phyloP scores from a whole-genome alignment of 1,140 invertebrate genomes.

The Solenopsis invicta region DNA sequence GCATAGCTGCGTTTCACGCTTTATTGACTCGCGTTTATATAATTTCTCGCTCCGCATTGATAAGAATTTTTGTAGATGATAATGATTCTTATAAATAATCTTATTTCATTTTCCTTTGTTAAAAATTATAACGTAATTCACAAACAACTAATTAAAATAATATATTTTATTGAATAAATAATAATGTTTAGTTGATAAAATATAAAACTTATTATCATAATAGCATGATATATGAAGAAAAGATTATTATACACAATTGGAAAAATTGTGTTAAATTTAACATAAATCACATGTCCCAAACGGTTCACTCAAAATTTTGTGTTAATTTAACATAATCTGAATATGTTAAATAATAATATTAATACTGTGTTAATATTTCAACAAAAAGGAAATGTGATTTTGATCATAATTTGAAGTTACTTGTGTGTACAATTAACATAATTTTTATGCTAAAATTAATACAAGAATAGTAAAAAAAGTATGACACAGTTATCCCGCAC shows the following conservation, averaged over 20 bases:
- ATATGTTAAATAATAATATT: too few species aligned
- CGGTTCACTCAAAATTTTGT: too few species aligned
- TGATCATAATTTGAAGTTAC: too few species aligned
- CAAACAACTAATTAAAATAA: conserved; percentile 7
- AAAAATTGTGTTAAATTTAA: too few species aligned
- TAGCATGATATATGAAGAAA: background rate
- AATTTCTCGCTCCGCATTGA: background rate
- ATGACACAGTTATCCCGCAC: too few species aligned
- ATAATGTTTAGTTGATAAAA: background rate
- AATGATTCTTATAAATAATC: background rate
- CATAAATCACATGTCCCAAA: too few species aligned
- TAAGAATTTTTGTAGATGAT: conserved; percentile 13
- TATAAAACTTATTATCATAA: background rate
- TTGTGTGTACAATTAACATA: too few species aligned
- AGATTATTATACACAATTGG: background rate
- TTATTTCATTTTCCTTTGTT: background rate
- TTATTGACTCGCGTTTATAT: conserved; percentile 40
- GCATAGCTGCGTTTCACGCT: conserved; percentile 12
- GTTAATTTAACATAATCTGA: too few species aligned
- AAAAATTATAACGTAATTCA: background rate
- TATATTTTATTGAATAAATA: background rate
- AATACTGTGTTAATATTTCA: too few species aligned
- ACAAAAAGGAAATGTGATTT: too few species aligned
- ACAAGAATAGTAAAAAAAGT: too few species aligned
- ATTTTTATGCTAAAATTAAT: too few species aligned